These are phyloP conservation scores for Dolichopus griseipennis DNA, from an alignment of 2,888 invertebrate species.

Conservation along the genomic window DNA sequence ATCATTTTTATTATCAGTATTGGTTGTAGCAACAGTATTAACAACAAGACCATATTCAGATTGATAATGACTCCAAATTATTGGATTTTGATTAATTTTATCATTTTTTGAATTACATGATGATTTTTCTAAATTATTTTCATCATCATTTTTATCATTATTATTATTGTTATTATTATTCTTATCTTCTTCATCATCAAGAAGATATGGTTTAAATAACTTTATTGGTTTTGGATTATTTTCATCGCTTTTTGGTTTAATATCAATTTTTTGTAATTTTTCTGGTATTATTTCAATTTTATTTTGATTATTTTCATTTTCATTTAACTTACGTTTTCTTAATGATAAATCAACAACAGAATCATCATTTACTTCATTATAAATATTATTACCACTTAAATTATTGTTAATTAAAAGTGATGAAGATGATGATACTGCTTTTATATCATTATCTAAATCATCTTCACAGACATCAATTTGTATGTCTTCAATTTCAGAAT, in stretches of 20 bases:
- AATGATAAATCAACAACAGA: slow-evolving; percentile 21
- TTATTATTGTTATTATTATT: slow-evolving; percentile 43
- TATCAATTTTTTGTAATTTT: slow-evolving; percentile 18
- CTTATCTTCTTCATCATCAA: slow-evolving; percentile 52
- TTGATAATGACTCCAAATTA: slow-evolving; percentile 39
- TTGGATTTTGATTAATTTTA: slow-evolving; percentile 31
- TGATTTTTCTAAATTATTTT: slow-evolving; percentile 10
- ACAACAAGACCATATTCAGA: slow-evolving; percentile 8
- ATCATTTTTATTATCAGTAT: slow-evolving; percentile 22
- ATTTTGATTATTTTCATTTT: slow-evolving; percentile 7
- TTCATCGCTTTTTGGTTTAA: slow-evolving; percentile 9
- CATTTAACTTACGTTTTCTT: slow-evolving; percentile 19
- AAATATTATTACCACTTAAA: not conserved
- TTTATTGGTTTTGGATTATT: slow-evolving; percentile 56
- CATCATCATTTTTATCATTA: slow-evolving; percentile 29
- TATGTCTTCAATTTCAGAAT: not conserved
- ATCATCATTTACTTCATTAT: not conserved
- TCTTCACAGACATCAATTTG: not conserved
- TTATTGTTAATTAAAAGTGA: not conserved
- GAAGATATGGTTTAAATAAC: slow-evolving; percentile 66
- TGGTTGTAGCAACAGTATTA: slow-evolving; percentile 14
- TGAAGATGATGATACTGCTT: not conserved
- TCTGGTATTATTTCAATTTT: slow-evolving; percentile 13
- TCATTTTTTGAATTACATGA: slow-evolving; percentile 18
- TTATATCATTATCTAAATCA: not conserved